phyloP scores from a whole-genome alignment of 2,113 vertebrate genomes.

The Tragulus kanchil region DNA sequence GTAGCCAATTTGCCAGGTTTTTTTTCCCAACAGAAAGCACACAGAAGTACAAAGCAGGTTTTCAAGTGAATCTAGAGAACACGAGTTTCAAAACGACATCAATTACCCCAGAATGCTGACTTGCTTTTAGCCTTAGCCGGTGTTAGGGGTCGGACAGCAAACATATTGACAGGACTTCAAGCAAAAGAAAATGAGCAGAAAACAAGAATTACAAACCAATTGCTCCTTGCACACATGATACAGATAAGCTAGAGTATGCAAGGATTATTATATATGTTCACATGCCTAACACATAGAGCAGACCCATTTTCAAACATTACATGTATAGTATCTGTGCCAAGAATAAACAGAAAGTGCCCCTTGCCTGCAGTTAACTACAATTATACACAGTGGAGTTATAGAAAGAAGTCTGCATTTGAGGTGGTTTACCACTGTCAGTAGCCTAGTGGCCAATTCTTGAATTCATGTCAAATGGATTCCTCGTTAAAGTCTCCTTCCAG shows the following conservation, averaged over 20 bases:
- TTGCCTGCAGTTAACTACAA: not conserved
- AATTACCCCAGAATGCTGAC: slow-evolving; percentile 46
- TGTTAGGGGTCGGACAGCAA: slow-evolving; percentile 11
- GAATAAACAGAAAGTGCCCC: not conserved
- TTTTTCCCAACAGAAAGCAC: slow-evolving; percentile 53
- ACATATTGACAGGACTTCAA: not conserved
- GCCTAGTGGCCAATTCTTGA: not conserved
- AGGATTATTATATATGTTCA: not conserved
- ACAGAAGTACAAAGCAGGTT: slow-evolving; percentile 66
- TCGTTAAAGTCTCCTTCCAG: slow-evolving; percentile 48
- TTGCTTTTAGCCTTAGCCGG: slow-evolving; percentile 46
- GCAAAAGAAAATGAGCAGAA: slow-evolving; percentile 64
- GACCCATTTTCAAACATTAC: not conserved
- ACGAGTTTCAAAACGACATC: slow-evolving; percentile 71
- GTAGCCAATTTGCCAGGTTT: not conserved
- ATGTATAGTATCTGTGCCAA: not conserved
- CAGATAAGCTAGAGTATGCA: not conserved
- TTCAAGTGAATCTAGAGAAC: slow-evolving; percentile 76
- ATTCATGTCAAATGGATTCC: not conserved
- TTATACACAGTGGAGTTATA: not conserved
- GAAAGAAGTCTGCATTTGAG: not conserved
- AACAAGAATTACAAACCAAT: not conserved
- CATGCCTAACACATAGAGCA: not conserved
- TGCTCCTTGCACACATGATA: not conserved
- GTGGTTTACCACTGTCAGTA: not conserved